Evolutionary conservation across 2,888 invertebrate species (phyloP).

Genomic region (Ormyrus labotus): DNA sequence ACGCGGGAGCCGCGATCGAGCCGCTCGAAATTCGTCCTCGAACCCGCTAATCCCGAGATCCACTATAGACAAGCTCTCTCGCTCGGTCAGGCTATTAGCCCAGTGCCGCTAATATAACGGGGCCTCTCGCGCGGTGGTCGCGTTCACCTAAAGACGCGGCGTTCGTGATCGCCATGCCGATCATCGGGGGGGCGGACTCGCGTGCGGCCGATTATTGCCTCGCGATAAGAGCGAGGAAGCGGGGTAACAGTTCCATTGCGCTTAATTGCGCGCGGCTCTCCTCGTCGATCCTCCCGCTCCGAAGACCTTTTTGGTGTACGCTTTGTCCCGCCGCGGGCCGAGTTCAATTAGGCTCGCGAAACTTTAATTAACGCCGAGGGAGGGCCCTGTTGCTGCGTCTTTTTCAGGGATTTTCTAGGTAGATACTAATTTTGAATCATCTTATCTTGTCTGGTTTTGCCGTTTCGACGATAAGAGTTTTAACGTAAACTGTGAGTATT

Average conservation of each 20-base stretch:
- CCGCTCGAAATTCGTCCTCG: too few relatives aligned
- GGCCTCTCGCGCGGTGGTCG: neutral
- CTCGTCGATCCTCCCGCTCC: neutral
- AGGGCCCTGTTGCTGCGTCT: too few relatives aligned
- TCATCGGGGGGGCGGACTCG: neutral
- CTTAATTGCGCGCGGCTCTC: neutral
- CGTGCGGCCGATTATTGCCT: constrained; percentile 36
- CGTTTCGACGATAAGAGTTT: too few relatives aligned
- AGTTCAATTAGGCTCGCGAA: constrained; percentile 3
- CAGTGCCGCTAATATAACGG: neutral
- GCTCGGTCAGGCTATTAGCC: too few relatives aligned
- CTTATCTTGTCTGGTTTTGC: too few relatives aligned
- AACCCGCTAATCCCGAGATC: too few relatives aligned
- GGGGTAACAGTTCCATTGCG: constrained; percentile 16
- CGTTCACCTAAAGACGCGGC: constrained; percentile 10
- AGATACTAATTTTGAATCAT: too few relatives aligned
- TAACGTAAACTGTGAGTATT: too few relatives aligned
- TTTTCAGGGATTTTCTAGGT: too few relatives aligned
- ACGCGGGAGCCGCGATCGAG: too few relatives aligned
- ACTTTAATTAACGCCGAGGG: constrained; percentile 3
- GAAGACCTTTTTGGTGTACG: neutral
- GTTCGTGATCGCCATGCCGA: constrained; percentile 33
- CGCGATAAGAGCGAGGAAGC: constrained; percentile 23
- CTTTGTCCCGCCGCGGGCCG: neutral
- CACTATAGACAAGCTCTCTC: too few relatives aligned